These are phyloP conservation scores for Elysia chlorotica DNA, from an alignment of 1,140 invertebrate genomes.

Conservation along the genomic window DNA sequence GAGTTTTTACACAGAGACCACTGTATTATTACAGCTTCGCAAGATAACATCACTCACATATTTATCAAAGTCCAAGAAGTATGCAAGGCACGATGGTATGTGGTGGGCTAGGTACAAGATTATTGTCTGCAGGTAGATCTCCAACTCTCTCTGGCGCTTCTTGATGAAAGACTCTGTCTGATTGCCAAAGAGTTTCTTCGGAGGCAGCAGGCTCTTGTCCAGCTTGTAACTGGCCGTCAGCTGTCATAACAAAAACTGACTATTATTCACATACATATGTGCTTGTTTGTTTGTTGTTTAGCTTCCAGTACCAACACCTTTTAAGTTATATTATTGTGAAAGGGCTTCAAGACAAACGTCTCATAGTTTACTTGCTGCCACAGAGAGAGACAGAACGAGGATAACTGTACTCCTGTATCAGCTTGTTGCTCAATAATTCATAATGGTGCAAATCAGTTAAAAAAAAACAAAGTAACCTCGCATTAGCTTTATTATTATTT, in stretches of 20 bases:
- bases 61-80: conserved; percentile 61
- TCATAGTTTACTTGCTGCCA: not conserved
- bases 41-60: conserved; percentile 59
- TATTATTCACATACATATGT: too few relatives aligned
- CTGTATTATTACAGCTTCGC: too few relatives aligned
- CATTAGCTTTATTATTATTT: too few relatives aligned
- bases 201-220: conserved; percentile 81
- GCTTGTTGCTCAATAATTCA: not conserved
- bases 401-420: not conserved
- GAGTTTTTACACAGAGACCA: too few relatives aligned
- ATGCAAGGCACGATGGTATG: conserved; percentile 46
- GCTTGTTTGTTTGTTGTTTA: not conserved
- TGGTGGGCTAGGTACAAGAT: conserved; percentile 48
- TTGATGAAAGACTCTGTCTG: conserved; percentile 83
- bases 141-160: conserved; percentile 76
- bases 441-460: too few relatives aligned
- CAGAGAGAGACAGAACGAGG: not conserved
- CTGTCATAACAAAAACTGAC: conserved; percentile 35
- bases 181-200: conserved; percentile 86
- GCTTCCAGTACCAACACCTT: not conserved
- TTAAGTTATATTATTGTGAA: too few relatives aligned
- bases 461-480: too few relatives aligned
- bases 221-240: conserved; percentile 51
- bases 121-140: conserved; percentile 77
- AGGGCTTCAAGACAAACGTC: not conserved